phyloP scores from a whole-genome alignment of 1,140 invertebrate genomes.

The Trachelipus rathkii region DNA sequence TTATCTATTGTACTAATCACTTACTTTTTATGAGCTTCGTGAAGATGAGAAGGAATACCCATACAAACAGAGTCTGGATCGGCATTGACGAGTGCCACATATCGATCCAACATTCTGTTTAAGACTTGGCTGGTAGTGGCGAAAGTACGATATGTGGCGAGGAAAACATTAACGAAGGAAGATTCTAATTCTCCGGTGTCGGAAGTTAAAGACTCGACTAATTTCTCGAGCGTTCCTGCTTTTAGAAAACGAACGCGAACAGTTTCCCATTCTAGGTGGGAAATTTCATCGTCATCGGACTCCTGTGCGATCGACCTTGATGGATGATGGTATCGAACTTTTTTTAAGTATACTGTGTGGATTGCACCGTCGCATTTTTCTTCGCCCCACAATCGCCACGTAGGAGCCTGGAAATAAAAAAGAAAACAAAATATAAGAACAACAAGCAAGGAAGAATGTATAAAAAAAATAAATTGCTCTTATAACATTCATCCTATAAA shows the following conservation, averaged over 20 bases:
- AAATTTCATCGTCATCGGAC: constrained; percentile 63
- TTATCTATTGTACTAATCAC: constrained; percentile 26
- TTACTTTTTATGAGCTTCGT: constrained; percentile 69
- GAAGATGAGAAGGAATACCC: constrained; percentile 49
- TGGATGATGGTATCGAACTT: constrained; percentile 89
- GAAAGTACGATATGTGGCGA: constrained; percentile 88
- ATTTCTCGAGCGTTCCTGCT: constrained; percentile 85
- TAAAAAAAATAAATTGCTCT: too few species aligned
- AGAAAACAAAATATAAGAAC: background rate
- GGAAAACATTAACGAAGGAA: constrained; percentile 95
- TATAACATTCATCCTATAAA: too few species aligned
- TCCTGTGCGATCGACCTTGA: constrained; percentile 66
- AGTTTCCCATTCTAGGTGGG: constrained; percentile 98
- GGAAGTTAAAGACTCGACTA: constrained; percentile 87
- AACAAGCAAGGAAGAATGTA: too few species aligned
- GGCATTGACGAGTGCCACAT: constrained; percentile 58
- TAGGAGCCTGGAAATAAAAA: constrained; percentile 38
- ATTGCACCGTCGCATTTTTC: constrained; percentile 83
- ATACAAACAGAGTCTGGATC: constrained; percentile 41
- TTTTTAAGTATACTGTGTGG: constrained; percentile 95
- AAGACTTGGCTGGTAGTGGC: constrained; percentile 75
- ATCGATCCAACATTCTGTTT: constrained; percentile 71
- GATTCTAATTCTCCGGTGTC: constrained; percentile 94
- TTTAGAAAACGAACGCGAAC: constrained; percentile 91
- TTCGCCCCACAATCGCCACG: constrained; percentile 95